Conservation (phyloP, 1,140 invertebrate species). For the Halyomorpha halys region DNA sequence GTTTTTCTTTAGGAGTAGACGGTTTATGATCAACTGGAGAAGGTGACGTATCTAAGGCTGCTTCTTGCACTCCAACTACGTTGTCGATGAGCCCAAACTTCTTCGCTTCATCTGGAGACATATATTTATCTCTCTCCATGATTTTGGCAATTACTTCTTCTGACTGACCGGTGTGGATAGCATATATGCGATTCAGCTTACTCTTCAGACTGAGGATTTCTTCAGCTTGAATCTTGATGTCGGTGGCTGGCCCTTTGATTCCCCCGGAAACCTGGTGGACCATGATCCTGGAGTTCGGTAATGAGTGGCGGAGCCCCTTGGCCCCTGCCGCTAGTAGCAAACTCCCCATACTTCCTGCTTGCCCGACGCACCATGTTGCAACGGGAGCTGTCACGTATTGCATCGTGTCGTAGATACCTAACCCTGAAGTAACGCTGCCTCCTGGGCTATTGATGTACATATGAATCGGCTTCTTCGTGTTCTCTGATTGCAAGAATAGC, state of each 20-base stretch:
- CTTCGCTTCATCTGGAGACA: constrained; percentile 82
- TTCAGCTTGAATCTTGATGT: constrained; percentile 96
- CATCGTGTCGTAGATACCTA: constrained; percentile 99
- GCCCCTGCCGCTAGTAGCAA: constrained; percentile 80
- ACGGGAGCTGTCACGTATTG: constrained; percentile 95
- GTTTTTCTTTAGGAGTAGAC: no score
- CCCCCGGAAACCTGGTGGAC: constrained; percentile 91
- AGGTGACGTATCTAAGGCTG: no score
- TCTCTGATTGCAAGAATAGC: constrained; percentile 91
- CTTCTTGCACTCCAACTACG: constrained; percentile 45
- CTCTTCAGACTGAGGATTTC: constrained; percentile 92
- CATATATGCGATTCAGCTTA: constrained; percentile 83
- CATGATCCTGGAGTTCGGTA: constrained; percentile 98
- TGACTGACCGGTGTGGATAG: constrained; percentile 79
- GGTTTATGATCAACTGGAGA: no score
- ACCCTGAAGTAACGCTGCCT: constrained; percentile 89
- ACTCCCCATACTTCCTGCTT: constrained; percentile 97
- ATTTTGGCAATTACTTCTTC: constrained; percentile 58
- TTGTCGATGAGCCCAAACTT: constrained; percentile 92
- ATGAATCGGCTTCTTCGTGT: constrained; percentile 92
- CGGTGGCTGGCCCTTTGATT: constrained; percentile 87
- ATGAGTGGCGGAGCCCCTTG: constrained; percentile 82
- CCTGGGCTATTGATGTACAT: constrained; percentile 94
- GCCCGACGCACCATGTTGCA: constrained; percentile 96
- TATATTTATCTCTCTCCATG: constrained; percentile 94